Evolutionary conservation across 1,140 invertebrate genomes (phyloP).

Genomic region (Campoletis sonorensis): DNA sequence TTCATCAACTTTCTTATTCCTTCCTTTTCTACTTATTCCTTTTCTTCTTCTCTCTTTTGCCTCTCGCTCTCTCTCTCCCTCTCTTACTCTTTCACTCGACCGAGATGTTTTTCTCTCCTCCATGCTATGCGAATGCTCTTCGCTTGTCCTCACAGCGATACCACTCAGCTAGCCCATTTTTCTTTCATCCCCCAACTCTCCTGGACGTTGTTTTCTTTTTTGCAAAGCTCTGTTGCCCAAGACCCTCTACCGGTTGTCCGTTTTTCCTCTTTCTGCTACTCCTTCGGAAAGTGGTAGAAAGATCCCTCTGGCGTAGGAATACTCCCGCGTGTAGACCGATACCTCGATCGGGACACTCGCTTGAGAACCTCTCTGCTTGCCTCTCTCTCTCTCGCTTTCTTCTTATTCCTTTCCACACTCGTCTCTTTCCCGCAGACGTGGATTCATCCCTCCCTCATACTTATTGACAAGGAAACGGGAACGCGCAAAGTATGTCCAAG

Average conservation of each 20-base stretch:
- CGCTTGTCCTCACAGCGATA: constrained; percentile 20
- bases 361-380: background rate
- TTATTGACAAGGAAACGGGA: constrained; percentile 50
- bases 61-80: constrained; percentile 32
- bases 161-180: constrained; percentile 36
- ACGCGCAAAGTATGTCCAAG: constrained; percentile 67
- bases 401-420: background rate
- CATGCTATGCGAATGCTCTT: constrained; percentile 24
- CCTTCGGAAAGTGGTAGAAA: background rate
- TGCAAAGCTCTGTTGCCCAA: background rate
- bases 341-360: constrained; percentile 13
- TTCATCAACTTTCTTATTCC: constrained; percentile 75
- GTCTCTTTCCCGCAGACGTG: constrained; percentile 52
- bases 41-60: constrained; percentile 72
- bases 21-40: constrained; percentile 59
- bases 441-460: constrained; percentile 8
- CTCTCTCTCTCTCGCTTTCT: constrained; percentile 21
- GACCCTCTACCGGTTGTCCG: constrained; percentile 6
- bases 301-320: constrained; percentile 14
- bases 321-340: constrained; percentile 9
- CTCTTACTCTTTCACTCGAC: constrained; percentile 24
- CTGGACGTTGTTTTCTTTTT: background rate
- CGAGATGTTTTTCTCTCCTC: constrained; percentile 7
- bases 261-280: constrained; percentile 1
- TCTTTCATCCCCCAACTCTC: constrained; percentile 10